These are phyloP conservation scores for Clytia hemisphaerica DNA, from an alignment of 30 jellyfish, hydroid and myxozoan genomes.

Conservation along the genomic window DNA sequence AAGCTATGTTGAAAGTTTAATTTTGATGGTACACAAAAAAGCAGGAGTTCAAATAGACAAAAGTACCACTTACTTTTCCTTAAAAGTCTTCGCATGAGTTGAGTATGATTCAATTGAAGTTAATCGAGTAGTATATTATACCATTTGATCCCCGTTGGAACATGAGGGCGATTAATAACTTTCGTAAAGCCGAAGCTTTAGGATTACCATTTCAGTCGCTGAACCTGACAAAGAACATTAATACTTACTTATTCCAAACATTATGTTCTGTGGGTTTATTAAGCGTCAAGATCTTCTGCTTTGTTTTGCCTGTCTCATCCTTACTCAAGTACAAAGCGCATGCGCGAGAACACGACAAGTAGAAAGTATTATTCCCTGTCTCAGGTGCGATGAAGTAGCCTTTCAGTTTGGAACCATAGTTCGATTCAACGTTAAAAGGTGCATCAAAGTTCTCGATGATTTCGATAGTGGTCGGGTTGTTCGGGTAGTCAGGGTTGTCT, in stretches of 20 bases:
- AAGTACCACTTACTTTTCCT: too few relatives aligned
- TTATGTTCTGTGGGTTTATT: slow-evolving; percentile 85
- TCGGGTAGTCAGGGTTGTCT: slow-evolving; percentile 80
- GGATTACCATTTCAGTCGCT: too few relatives aligned
- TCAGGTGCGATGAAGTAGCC: slow-evolving; percentile 97
- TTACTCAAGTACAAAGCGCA: slow-evolving; percentile 75
- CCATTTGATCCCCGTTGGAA: too few relatives aligned
- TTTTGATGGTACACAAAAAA: background rate
- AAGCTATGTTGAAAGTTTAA: background rate
- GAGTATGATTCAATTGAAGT: too few relatives aligned
- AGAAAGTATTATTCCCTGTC: slow-evolving; percentile 90
- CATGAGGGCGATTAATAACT: too few relatives aligned
- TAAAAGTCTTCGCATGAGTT: too few relatives aligned
- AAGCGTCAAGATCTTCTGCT: slow-evolving; percentile 54
- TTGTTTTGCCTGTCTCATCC: slow-evolving; percentile 68
- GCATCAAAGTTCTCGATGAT: slow-evolving; percentile 92
- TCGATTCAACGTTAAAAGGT: slow-evolving; percentile 80
- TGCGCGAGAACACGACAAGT: slow-evolving; percentile 75
- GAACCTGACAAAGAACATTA: too few relatives aligned
- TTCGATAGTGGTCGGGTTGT: slow-evolving; percentile 83
- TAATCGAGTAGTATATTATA: too few relatives aligned
- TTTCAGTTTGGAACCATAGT: slow-evolving; percentile 83
- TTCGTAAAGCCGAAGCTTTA: too few relatives aligned
- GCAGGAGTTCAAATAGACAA: background rate
- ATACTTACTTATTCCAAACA: slow-evolving; percentile 88